These are phyloP conservation scores for Metacarcinus magister DNA, from an alignment of 2,888 invertebrate species.

Conservation along the genomic window DNA sequence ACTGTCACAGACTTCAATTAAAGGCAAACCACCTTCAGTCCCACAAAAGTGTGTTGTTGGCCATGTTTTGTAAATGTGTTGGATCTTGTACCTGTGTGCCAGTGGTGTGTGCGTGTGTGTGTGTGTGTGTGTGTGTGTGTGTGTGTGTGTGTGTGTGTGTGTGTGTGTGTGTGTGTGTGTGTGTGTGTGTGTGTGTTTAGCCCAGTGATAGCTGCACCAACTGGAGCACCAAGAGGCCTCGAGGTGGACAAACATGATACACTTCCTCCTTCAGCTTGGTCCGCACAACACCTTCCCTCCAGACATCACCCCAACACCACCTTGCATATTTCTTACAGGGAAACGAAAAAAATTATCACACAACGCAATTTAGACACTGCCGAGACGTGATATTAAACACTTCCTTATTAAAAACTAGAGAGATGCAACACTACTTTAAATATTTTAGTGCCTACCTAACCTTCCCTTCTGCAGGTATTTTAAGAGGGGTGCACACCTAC, in stretches of 20 bases:
- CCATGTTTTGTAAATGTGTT: conserved; percentile 3
- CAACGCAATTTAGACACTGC: not conserved
- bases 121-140: conserved; percentile 12
- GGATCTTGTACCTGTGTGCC: not conserved
- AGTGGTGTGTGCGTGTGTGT: not conserved
- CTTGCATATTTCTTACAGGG: not conserved
- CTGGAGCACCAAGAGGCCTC: not conserved
- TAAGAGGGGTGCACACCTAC: not conserved
- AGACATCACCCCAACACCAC: not conserved
- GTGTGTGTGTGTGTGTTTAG: not conserved
- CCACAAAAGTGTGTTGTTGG: not conserved
- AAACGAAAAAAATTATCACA: not conserved
- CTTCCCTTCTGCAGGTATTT: not conserved
- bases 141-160: conserved; percentile 26
- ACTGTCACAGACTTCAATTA: conserved; percentile 1
- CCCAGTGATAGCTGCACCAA: not conserved
- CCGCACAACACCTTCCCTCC: not conserved
- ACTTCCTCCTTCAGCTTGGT: not conserved
- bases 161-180: conserved; percentile 14
- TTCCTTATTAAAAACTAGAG: too few relatives aligned
- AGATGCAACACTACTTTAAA: not conserved
- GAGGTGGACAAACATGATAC: not conserved
- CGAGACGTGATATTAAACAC: not conserved
- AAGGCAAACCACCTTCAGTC: not conserved
- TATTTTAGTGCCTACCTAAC: not conserved